These are phyloP conservation scores for Choristoneura rosaceana DNA, from an alignment of 2,888 invertebrate species.

Conservation along the genomic window DNA sequence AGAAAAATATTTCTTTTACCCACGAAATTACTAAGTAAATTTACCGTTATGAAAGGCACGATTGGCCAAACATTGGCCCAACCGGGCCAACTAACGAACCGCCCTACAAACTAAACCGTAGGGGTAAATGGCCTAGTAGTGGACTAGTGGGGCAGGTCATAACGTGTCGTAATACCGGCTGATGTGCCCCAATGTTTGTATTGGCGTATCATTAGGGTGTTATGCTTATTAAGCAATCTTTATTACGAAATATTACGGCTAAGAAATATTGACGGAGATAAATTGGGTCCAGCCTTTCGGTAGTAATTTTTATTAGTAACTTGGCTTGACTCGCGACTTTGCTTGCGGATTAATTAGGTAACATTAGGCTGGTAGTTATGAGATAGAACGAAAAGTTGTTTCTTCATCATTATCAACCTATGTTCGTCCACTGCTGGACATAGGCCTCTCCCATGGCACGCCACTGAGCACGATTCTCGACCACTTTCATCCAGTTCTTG, in stretches of 20 bases:
- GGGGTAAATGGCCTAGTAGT: conserved; percentile 1
- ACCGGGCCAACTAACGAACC: not conserved
- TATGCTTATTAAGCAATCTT: conserved; percentile 1
- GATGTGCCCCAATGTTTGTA: conserved; percentile 1
- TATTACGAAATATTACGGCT: not conserved
- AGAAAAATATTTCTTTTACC: no score
- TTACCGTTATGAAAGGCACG: not conserved
- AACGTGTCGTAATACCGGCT: not conserved
- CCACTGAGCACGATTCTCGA: no score
- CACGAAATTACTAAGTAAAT: not conserved
- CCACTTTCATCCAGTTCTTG: no score
- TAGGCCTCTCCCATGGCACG: no score
- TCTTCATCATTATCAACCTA: no score
- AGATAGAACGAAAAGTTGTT: no score
- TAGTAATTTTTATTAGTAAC: not conserved
- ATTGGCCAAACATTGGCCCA: not conserved
- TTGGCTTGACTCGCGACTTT: no score
- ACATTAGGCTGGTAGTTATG: not conserved
- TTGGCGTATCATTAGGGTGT: not conserved
- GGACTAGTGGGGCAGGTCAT: conserved; percentile 9
- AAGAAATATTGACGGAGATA: not conserved
- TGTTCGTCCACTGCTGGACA: no score
- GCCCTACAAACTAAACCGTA: not conserved
- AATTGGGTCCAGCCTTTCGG: not conserved
- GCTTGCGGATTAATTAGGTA: no score